Conservation (phyloP, 2,888 invertebrate species). For the Tenthredo mesomela region DNA sequence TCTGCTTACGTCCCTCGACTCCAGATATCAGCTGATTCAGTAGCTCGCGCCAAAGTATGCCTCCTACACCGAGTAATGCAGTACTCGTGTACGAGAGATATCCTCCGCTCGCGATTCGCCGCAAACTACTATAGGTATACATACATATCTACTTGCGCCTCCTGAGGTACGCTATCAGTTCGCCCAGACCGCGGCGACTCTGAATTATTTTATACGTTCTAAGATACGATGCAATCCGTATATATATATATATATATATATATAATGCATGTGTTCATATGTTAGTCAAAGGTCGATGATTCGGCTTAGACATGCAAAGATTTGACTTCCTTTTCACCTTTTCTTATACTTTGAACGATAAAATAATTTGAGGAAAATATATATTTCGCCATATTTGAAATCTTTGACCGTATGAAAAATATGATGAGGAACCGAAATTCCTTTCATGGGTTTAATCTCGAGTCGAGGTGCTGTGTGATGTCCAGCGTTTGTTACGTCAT, state of each 20-base stretch:
- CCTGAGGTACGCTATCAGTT: slow-evolving; percentile 29
- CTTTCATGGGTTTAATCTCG: background rate
- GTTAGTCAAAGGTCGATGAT: background rate
- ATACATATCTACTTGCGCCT: slow-evolving; percentile 6
- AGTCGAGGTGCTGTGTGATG: background rate
- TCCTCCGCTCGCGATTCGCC: slow-evolving; percentile 36
- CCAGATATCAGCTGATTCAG: slow-evolving; percentile 69
- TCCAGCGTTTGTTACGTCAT: background rate
- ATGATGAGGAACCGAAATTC: background rate
- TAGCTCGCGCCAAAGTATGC: slow-evolving; percentile 67
- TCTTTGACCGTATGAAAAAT: background rate
- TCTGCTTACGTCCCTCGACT: slow-evolving; percentile 17
- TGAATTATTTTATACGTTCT: slow-evolving; percentile 8
- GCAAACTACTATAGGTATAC: slow-evolving; percentile 54
- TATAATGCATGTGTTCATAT: background rate
- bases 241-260: too few relatives aligned
- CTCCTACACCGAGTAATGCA: slow-evolving; percentile 69
- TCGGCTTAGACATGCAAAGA: background rate
- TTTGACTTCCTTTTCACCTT: too few relatives aligned
- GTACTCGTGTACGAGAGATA: slow-evolving; percentile 68
- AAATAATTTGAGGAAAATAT: too few relatives aligned
- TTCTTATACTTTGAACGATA: too few relatives aligned
- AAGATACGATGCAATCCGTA: background rate
- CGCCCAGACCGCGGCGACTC: background rate
- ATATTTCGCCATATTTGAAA: too few relatives aligned